These are phyloP conservation scores for Cremastinae sp. DNA, from an alignment of 2,888 invertebrate species.

Conservation along the genomic window DNA sequence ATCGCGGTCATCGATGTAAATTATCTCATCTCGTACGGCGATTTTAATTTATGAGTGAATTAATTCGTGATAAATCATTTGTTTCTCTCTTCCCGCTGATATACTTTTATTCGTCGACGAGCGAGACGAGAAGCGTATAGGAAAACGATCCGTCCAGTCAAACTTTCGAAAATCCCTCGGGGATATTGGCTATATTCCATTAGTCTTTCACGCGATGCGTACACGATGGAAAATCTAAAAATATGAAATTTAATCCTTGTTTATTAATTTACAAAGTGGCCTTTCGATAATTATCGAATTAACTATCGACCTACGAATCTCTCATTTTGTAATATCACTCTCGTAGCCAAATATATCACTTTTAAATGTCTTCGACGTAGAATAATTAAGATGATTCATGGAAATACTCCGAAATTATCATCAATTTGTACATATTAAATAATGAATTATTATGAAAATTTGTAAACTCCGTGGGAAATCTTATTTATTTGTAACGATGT, in stretches of 20 bases:
- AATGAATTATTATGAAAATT: no score
- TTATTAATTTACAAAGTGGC: conserved; percentile 9
- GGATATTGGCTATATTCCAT: not conserved
- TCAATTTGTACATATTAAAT: no score
- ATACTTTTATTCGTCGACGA: not conserved
- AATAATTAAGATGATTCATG: no score
- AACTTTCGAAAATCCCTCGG: conserved; percentile 32
- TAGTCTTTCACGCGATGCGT: no score
- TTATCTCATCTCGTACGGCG: conserved; percentile 28
- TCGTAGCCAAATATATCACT: no score
- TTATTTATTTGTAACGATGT: not conserved
- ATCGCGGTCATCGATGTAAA: conserved; percentile 51
- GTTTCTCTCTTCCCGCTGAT: conserved; percentile 16
- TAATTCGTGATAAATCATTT: conserved; percentile 44
- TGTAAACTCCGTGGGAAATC: no score
- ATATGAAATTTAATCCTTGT: not conserved
- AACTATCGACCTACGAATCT: conserved; percentile 1
- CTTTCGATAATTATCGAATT: not conserved
- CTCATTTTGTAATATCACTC: conserved; percentile 10
- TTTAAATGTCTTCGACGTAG: no score
- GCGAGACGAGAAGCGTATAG: no score
- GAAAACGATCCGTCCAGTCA: conserved; percentile 1
- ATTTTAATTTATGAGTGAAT: conserved; percentile 48
- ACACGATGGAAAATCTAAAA: no score
- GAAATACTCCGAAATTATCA: no score